Percentiles rank a stretch among this genome's conserved stretches.
phyloP scores from a whole-genome alignment of 2,113 vertebrate species.

The Tenrec ecaudatus region DNA sequence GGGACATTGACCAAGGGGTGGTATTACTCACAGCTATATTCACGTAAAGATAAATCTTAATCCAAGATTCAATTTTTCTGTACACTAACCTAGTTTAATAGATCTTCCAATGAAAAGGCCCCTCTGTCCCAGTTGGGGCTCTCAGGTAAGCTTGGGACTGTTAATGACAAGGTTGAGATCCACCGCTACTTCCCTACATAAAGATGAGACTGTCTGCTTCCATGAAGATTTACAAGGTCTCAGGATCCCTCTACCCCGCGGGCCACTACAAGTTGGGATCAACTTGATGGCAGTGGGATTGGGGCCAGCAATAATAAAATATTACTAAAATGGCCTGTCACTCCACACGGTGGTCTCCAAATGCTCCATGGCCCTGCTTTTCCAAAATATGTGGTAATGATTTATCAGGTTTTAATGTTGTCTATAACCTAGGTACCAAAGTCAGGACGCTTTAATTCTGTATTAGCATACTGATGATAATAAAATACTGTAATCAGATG shows the following conservation, averaged over 20 bases:
- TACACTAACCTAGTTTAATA: conserved; percentile 21
- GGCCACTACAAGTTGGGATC: too few relatives aligned
- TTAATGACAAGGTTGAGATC: too few relatives aligned
- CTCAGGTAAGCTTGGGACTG: too few relatives aligned
- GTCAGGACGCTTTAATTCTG: conserved; percentile 57
- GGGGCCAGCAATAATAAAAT: background rate
- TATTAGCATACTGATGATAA: conserved; percentile 42
- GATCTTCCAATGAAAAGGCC: background rate
- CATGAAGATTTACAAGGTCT: too few relatives aligned
- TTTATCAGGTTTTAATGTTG: conserved; percentile 49
- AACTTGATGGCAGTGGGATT: too few relatives aligned
- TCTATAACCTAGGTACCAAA: conserved; percentile 34
- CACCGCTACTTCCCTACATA: too few relatives aligned
- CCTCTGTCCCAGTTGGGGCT: background rate
- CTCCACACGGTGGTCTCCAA: conserved; percentile 54
- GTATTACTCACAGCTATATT: background rate
- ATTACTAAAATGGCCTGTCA: conserved; percentile 31
- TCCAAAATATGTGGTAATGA: conserved; percentile 55
- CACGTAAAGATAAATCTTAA: conserved; percentile 4
- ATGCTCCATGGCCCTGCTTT: conserved; percentile 49
- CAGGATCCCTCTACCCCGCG: too few relatives aligned
- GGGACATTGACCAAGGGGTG: background rate
- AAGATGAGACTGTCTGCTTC: too few relatives aligned
- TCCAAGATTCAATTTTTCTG: conserved; percentile 55
- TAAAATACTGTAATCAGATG: conserved; percentile 67